phyloP scores from a whole-genome alignment of 1,140 invertebrate genomes.

The Procambarus clarkii region DNA sequence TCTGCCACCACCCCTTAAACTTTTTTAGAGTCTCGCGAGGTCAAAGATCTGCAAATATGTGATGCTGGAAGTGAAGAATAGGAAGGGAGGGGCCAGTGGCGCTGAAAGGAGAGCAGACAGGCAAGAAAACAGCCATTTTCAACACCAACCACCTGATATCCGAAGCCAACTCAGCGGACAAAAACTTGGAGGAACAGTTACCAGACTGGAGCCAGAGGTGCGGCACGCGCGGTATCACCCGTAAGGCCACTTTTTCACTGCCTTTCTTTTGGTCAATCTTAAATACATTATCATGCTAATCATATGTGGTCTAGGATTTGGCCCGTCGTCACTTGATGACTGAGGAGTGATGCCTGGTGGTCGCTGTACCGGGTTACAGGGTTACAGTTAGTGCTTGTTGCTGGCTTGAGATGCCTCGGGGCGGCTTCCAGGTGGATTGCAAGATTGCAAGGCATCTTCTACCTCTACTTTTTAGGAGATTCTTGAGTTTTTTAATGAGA shows the following conservation, averaged over 20 bases:
- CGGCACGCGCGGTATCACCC: constrained; percentile 45
- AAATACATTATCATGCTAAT: constrained; percentile 68
- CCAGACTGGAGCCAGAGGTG: constrained; percentile 8
- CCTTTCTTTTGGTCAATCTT: constrained; percentile 53
- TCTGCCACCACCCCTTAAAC: too few species aligned
- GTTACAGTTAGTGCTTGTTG: not conserved
- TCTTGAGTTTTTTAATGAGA: too few species aligned
- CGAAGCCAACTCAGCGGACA: constrained; percentile 47
- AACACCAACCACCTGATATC: constrained; percentile 40
- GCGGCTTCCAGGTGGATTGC: too few species aligned
- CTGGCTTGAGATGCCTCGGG: too few species aligned
- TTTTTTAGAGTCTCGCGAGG: not conserved
- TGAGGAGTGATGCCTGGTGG: constrained; percentile 43
- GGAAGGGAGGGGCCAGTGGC: not conserved
- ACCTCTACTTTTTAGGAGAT: too few species aligned
- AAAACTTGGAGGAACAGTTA: constrained; percentile 69
- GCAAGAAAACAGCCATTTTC: constrained; percentile 50
- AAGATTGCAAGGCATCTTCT: too few species aligned
- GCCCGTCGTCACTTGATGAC: constrained; percentile 38
- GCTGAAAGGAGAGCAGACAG: not conserved
- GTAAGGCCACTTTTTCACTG: constrained; percentile 29
- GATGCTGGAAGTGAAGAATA: not conserved
- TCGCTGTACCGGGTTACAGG: not conserved
- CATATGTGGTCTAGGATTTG: constrained; percentile 36
- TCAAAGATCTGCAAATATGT: constrained; percentile 52